These are phyloP conservation scores for Leptinotarsa undecemlineata DNA, from an alignment of 1,140 invertebrate species.

Conservation along the genomic window DNA sequence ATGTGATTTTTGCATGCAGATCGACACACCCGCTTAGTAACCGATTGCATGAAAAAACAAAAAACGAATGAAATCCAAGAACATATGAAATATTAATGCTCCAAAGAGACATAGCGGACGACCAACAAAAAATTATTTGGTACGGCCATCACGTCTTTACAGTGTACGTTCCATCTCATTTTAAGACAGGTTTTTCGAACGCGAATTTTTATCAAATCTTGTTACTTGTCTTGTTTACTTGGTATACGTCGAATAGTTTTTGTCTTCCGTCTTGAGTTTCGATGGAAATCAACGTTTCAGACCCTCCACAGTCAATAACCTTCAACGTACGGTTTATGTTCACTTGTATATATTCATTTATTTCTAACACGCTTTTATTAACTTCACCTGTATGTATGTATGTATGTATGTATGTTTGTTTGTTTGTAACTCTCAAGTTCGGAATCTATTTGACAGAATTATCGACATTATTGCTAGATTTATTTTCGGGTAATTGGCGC, in stretches of 20 bases:
- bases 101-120: background rate
- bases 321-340: background rate
- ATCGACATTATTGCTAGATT: no score
- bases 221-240: slow-evolving; percentile 6
- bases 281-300: background rate
- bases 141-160: background rate
- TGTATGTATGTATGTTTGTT: no score
- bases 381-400: no score
- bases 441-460: no score
- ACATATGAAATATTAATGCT: slow-evolving; percentile 2
- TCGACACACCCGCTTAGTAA: no score
- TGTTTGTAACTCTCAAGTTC: no score
- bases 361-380: no score
- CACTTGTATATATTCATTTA: no score
- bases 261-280: background rate
- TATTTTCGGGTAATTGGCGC: no score
- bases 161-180: background rate
- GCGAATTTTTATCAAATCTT: slow-evolving; percentile 6
- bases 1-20: no score
- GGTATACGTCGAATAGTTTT: background rate
- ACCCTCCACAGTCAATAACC: slow-evolving; percentile 4
- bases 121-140: background rate
- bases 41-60: background rate
- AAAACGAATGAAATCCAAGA: background rate
- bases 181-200: background rate